Percentiles rank a stretch among this genome's conserved stretches.
Conservation (phyloP, 2,888 invertebrate genomes). For the Pterostichus niger region DNA sequence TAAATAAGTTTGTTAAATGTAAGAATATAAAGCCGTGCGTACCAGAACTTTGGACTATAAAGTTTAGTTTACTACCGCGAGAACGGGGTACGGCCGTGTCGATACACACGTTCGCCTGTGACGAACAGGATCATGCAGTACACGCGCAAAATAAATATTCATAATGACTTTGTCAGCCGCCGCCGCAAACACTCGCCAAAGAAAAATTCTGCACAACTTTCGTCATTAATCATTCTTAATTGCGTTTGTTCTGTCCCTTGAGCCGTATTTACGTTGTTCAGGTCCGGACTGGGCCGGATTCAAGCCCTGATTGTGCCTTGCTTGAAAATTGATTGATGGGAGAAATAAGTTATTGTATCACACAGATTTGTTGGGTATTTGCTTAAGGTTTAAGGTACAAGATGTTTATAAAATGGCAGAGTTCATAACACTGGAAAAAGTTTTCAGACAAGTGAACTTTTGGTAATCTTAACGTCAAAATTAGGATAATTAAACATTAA, state of each 20-base stretch:
- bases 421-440: background rate
- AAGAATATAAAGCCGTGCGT: background rate
- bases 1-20: background rate
- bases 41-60: conserved; percentile 19
- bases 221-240: conserved; percentile 54
- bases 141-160: conserved; percentile 50
- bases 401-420: no score
- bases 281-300: conserved; percentile 16
- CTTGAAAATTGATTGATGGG: conserved; percentile 36
- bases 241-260: conserved; percentile 47
- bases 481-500: no score
- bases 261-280: conserved; percentile 43
- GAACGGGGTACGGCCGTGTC: conserved; percentile 7
- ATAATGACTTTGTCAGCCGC: conserved; percentile 47
- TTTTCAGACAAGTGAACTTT: background rate
- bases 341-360: conserved; percentile 6
- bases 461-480: no score
- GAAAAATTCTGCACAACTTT: conserved; percentile 41
- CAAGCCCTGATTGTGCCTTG: conserved; percentile 15
- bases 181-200: conserved; percentile 10
- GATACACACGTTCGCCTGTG: conserved; percentile 14
- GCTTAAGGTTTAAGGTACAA: no score
- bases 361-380: conserved; percentile 9
- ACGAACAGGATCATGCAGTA: background rate
- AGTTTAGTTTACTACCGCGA: conserved; percentile 1